A percentile compares a stretch with the other conserved stretches of the same genome.
These are phyloP conservation scores for Melanerpes aurifrons DNA, from an alignment of 2,113 vertebrate species.

Conservation along the genomic window DNA sequence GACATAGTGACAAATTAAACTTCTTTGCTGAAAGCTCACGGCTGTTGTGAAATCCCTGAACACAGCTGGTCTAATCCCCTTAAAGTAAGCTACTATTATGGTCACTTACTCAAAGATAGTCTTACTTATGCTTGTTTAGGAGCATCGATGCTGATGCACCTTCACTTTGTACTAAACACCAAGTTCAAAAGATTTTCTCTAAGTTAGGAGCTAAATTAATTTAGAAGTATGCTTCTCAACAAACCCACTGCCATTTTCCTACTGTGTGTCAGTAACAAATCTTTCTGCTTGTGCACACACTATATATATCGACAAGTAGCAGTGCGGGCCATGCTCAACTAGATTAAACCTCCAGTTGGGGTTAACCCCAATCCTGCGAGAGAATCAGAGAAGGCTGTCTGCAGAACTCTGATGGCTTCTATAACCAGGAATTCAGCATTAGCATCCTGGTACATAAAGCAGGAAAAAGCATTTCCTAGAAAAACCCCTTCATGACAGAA, in stretches of 20 bases:
- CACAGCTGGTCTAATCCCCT: conserved; percentile 8
- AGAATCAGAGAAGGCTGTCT: not conserved
- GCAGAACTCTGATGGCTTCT: not conserved
- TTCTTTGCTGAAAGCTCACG: conserved; percentile 14
- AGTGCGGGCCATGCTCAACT: not conserved
- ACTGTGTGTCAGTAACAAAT: not conserved
- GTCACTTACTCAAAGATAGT: not conserved
- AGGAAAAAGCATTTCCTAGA: not conserved
- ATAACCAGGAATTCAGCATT: not conserved
- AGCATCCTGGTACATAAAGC: not conserved
- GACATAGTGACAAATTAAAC: conserved; percentile 48
- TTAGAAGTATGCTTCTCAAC: not conserved
- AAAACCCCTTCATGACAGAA: not conserved
- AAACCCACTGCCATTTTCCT: not conserved
- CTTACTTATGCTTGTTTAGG: not conserved
- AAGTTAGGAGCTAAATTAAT: not conserved
- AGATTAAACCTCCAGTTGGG: not conserved
- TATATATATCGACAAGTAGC: not conserved
- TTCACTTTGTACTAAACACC: not conserved
- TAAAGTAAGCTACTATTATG: conserved; percentile 2
- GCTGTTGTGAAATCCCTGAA: conserved; percentile 39
- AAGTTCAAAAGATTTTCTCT: not conserved
- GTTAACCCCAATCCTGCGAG: not conserved
- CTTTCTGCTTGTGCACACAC: not conserved
- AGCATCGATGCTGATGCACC: not conserved